Evolutionary conservation across 2,797 vertebrate species (phyloP), one percentile per base, ranked within the genome.

Genomic region (Bradypodion ventrale): DNA sequence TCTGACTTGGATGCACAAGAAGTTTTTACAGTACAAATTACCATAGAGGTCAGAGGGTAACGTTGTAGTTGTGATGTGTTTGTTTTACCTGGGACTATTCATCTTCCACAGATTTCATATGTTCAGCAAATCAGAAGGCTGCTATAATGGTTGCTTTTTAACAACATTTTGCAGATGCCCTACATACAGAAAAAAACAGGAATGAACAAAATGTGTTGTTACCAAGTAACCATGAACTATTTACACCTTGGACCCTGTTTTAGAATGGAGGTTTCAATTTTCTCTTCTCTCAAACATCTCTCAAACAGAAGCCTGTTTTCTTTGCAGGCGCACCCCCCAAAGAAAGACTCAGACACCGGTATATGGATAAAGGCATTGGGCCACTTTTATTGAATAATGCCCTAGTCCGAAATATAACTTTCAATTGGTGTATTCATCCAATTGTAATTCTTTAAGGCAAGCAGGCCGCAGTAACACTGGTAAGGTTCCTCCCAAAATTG

Each of bases 51-150:
- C 81, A 87, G 29, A 62, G 19, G 78, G 68, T 86, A 85, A 84
- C 84, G 85, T 89, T 81, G 44, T 88, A 84, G 86, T 79, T 82
- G 87, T 77, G 83, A 74, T 70, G 25, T 88, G 90, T 27, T 74
- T 59, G 0, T 89, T 92, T 88, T 0, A 0, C 88, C 89, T 23
- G 35, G 59, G 29, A 3, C 25, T 86, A 0, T 89, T 91, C 89
- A 81, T 87, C 87, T 86, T 68, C 35, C 40, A 49, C 0, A 66
- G 63, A 84, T 35, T 68, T 90, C 73, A 13, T 84, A 82, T 74
- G 13, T 0, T 88, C 86, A 87, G 83, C 23, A 46, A n/a, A 87
- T 69, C 70, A 87, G 40, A 85, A 68, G 81, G 66, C 90, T 78
- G 46, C 62, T 75, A 74, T 90, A 88, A 15, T 19, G 32, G 25